These are phyloP conservation scores for Lasioglossum leucozonium DNA, from an alignment of 2,888 invertebrate genomes.

Conservation along the genomic window DNA sequence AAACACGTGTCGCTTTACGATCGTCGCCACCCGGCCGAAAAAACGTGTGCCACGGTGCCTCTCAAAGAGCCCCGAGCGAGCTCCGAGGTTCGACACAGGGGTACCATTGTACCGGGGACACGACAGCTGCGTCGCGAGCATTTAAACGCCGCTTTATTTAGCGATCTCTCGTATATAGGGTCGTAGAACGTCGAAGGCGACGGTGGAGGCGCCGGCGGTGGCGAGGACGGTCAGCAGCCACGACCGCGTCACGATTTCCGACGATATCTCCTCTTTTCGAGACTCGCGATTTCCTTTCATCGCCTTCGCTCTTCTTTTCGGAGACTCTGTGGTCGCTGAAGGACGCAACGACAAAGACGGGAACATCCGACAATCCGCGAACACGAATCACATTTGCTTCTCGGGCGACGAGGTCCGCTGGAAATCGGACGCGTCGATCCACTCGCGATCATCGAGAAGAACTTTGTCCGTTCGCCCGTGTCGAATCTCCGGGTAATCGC, in stretches of 20 bases:
- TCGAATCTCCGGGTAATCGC: not conserved
- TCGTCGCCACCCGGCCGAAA: conserved; percentile 57
- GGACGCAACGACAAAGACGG: not conserved
- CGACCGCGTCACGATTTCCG: too few species aligned
- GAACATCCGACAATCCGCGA: not conserved
- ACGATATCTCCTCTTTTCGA: not conserved
- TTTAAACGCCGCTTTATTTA: conserved; percentile 61
- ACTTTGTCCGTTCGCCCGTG: not conserved
- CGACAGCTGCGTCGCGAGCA: conserved; percentile 66
- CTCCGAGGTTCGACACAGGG: conserved; percentile 58
- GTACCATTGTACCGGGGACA: conserved; percentile 64
- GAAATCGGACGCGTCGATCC: too few species aligned
- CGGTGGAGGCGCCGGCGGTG: not conserved
- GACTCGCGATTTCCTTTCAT: not conserved
- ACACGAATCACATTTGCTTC: not conserved
- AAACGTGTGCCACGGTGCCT: conserved; percentile 50
- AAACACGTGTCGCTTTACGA: conserved; percentile 74
- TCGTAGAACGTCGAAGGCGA: not conserved
- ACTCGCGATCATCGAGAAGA: not conserved
- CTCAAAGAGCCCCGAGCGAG: conserved; percentile 67
- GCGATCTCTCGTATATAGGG: conserved; percentile 16
- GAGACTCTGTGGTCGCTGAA: not conserved
- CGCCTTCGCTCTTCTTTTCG: not conserved
- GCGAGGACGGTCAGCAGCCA: not conserved
- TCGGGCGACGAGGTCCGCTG: not conserved